These are phyloP conservation scores for Bemisia tabaci DNA, from an alignment of 1,140 invertebrate species.

Conservation along the genomic window DNA sequence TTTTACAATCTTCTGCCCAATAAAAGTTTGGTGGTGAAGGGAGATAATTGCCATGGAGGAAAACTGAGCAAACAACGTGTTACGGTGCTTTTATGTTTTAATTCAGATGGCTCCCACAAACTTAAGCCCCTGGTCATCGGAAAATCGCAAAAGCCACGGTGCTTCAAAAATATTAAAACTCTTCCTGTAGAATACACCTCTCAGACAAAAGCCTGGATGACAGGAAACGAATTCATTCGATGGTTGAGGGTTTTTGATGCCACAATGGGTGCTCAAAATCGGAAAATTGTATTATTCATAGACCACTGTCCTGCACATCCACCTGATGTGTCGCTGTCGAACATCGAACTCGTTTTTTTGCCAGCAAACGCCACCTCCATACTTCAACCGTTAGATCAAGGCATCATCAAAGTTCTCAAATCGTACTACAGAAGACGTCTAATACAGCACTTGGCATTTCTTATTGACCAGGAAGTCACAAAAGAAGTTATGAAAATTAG, in stretches of 20 bases:
- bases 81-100: conserved; percentile 29
- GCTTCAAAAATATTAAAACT: conserved; percentile 20
- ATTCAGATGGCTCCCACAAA: conserved; percentile 28
- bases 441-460: no score
- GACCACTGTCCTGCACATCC: conserved; percentile 5
- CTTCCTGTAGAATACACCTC: conserved; percentile 3
- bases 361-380: conserved; percentile 24
- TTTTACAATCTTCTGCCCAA: conserved; percentile 23
- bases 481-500: no score
- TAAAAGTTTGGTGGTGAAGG: conserved; percentile 20
- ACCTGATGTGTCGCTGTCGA: not conserved
- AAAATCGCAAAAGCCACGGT: conserved; percentile 27
- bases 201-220: conserved; percentile 12
- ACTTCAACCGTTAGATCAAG: conserved; percentile 36
- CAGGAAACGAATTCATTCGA: not conserved
- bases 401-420: conserved; percentile 32
- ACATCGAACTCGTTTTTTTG: conserved; percentile 6
- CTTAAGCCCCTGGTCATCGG: conserved; percentile 26
- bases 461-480: no score
- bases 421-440: conserved; percentile 15
- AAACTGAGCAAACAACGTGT: conserved; percentile 15
- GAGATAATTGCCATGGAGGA: conserved; percentile 11
- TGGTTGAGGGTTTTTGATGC: not conserved
- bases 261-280: conserved; percentile 14
- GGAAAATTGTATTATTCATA: conserved; percentile 18